Percentiles rank a stretch among this genome's conserved stretches.
Evolutionary conservation across 2,797 vertebrate genomes (phyloP).

Genomic region (Echiichthys vipera): DNA sequence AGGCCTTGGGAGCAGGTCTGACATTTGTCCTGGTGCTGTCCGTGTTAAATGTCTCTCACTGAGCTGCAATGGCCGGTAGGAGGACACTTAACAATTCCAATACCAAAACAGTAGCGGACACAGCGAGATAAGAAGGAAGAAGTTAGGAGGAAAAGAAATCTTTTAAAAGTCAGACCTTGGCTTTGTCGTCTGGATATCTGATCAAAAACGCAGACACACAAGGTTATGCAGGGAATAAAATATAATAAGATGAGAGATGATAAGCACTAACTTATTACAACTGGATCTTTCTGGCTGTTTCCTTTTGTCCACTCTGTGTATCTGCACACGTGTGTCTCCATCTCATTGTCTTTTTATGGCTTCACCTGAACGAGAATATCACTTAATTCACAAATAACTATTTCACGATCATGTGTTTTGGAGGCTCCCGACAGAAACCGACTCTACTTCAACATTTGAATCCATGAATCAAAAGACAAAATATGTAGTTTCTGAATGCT

Average conservation of each 20-base stretch:
- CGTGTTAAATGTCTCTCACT: slow-evolving; percentile 24
- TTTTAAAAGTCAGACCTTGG: slow-evolving; percentile 11
- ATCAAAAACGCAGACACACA: slow-evolving; percentile 18
- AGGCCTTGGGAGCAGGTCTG: slow-evolving; percentile 29
- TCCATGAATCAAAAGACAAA: background rate
- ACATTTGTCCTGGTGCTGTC: slow-evolving; percentile 38
- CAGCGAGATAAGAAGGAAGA: slow-evolving; percentile 1
- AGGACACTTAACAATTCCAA: background rate
- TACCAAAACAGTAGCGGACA: background rate
- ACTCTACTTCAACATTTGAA: background rate
- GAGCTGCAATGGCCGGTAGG: slow-evolving; percentile 11
- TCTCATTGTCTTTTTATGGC: background rate
- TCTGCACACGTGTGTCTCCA: background rate
- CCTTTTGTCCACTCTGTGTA: background rate
- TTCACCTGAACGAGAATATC: background rate
- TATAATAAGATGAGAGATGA: slow-evolving; percentile 14
- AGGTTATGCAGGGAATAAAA: slow-evolving; percentile 23
- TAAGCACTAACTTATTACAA: background rate
- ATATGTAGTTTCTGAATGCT: background rate
- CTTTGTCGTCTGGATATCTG: slow-evolving; percentile 21
- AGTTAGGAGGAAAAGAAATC: background rate
- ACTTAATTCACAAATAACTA: background rate
- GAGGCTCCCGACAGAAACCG: background rate
- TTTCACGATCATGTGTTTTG: too few relatives aligned
- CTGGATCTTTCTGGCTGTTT: background rate